Conservation (phyloP, 1,140 invertebrate species). For the Trichogramma pretiosum region DNA sequence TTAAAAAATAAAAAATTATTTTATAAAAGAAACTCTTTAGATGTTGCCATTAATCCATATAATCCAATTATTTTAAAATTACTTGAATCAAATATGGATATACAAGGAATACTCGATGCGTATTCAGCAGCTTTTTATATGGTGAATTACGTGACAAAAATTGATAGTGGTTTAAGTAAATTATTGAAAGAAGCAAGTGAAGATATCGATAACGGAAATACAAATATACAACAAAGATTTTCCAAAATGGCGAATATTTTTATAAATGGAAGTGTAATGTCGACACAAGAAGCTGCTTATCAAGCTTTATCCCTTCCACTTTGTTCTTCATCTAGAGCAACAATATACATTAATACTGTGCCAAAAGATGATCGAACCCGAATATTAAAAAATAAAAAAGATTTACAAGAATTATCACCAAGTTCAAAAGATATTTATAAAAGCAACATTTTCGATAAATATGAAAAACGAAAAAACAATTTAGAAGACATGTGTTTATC, state of each 20-base stretch:
- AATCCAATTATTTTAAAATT: background rate
- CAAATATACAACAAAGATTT: conserved; percentile 21
- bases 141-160: conserved; percentile 23
- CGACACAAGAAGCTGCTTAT: conserved; percentile 29
- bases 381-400: background rate
- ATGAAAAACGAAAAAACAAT: background rate
- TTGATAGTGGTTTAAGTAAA: conserved; percentile 21
- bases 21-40: too few species aligned
- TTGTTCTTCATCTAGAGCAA: background rate
- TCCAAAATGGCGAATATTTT: conserved; percentile 24
- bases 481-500: background rate
- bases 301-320: conserved; percentile 21
- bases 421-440: background rate
- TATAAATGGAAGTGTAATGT: conserved; percentile 26
- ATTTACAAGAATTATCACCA: background rate
- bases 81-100: background rate
- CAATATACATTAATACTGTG: background rate
- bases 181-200: conserved; percentile 17
- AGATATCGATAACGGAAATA: conserved; percentile 18
- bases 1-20: background rate
- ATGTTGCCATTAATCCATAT: background rate
- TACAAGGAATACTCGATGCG: conserved; percentile 23
- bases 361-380: background rate
- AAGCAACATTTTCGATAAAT: background rate
- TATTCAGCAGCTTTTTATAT: conserved; percentile 24